Evolutionary conservation across 64 coral and sea anemone genomes (phyloP), one percentile per base, ranked within the genome.

Genomic region (Actinia tenebrosa): DNA sequence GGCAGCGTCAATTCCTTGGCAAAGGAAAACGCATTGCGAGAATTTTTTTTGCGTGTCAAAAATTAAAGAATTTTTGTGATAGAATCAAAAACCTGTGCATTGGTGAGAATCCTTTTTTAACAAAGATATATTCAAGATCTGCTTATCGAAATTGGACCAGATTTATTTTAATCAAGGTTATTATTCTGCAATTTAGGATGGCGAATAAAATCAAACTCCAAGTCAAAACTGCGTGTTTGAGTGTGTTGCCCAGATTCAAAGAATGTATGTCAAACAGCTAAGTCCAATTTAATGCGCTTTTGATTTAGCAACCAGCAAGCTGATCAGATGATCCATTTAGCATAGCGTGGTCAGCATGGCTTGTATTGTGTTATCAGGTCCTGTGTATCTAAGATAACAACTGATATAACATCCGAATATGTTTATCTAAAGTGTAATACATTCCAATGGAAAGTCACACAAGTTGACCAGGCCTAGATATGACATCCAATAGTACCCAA

Each of bases 311-410:
- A 27, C 10, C n/a, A 75, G 10, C 23, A 25, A 75, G 69, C n/a
- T 75, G 23, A 75, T 75, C 69, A 75, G 69, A 75, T 75, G 69
- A 75, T 75, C 69, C 69, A 75, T 75, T 75, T 75, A 75, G 69
- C 25, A 30, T 42, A 75, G 11, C 69, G 26, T 75, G 69, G 69
- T 75, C 3, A 58, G 56, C 15, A 75, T 75, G 69, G 69, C n/a
- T 75, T 75, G 69, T 72, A 43, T 72, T 72, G 69, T 75, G 69
- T 75, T 75, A 75, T 75, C 69, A 30, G 25, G 69, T 11, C 69
- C 69, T 75, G 69, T 14, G 69, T 27, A 75, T 75, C 26, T 27
- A 75, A 75, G 69, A 75, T 75, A 75, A 75, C 69, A 75, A 75
- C 69, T 75, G 69, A 75, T 75, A 75, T 15, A 30, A 75, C 69